These are phyloP conservation scores for Gisinianus flammeolus DNA, from an alignment of 2,888 invertebrate species.

Conservation along the genomic window DNA sequence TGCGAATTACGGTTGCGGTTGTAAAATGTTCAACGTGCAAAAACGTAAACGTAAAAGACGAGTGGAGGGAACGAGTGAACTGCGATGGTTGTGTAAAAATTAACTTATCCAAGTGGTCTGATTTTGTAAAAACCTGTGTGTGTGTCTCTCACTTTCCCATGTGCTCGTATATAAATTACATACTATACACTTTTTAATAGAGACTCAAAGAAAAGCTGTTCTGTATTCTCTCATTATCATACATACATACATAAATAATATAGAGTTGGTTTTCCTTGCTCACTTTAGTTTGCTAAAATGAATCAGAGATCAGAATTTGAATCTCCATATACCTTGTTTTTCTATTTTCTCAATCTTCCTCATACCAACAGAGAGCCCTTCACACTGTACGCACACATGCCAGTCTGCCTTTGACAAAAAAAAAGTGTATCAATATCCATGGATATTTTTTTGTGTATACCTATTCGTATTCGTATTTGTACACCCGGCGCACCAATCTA, in stretches of 20 bases:
- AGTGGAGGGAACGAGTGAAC: not conserved
- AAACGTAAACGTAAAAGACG: not conserved
- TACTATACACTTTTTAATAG: not conserved
- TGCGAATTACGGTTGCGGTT: constrained; percentile 18
- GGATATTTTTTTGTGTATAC: not conserved
- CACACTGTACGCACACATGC: not conserved
- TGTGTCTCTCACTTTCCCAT: too few relatives aligned
- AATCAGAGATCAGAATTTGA: not conserved
- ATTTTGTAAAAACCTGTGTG: not conserved
- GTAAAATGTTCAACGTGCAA: not conserved
- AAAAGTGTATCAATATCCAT: not conserved
- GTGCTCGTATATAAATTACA: not conserved
- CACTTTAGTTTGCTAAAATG: not conserved
- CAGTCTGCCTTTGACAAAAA: not conserved
- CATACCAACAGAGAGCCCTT: not conserved
- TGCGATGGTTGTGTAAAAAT: not conserved
- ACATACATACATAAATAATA: not conserved
- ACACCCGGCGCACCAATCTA: not conserved
- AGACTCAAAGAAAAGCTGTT: not conserved
- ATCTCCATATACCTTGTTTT: not conserved
- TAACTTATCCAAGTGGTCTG: not conserved
- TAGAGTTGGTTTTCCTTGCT: not conserved
- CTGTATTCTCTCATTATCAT: not conserved
- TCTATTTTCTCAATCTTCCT: not conserved
- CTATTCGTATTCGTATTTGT: too few relatives aligned